A percentile compares a stretch with the other conserved stretches of the same genome.
These are phyloP conservation scores for Heteromurus nitidus DNA, from an alignment of 2,888 invertebrate genomes.

Conservation along the genomic window DNA sequence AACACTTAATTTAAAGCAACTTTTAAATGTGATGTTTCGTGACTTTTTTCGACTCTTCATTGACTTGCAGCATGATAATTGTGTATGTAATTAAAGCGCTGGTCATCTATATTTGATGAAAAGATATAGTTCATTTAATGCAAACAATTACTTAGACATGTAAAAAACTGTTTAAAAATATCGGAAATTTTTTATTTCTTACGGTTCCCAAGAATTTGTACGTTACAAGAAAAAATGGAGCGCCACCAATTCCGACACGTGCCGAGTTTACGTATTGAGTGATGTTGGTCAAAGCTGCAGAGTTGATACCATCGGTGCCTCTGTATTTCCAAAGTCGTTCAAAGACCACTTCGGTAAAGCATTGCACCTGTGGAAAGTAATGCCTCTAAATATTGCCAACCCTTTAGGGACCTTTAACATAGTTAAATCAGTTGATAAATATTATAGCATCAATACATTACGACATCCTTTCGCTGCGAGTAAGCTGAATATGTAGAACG, in stretches of 20 bases:
- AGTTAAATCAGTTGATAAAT: background rate
- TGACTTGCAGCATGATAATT: constrained; percentile 36
- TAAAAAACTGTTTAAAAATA: background rate
- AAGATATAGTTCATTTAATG: background rate
- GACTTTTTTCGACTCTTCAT: no score
- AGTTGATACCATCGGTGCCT: background rate
- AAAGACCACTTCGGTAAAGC: constrained; percentile 2
- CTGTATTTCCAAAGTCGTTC: constrained; percentile 35
- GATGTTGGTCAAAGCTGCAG: background rate
- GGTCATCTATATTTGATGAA: constrained; percentile 29
- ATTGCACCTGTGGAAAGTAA: constrained; percentile 18
- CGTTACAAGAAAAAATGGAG: constrained; percentile 32
- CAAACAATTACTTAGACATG: background rate
- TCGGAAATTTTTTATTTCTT: constrained; percentile 1
- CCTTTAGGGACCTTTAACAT: background rate
- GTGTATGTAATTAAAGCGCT: constrained; percentile 46
- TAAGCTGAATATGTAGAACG: constrained; percentile 3
- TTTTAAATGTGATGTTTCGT: no score
- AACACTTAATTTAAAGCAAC: no score
- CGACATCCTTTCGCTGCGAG: constrained; percentile 23
- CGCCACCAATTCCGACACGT: constrained; percentile 33
- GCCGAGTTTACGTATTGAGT: constrained; percentile 26
- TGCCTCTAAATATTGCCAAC: background rate
- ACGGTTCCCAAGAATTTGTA: constrained; percentile 41
- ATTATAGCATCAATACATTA: constrained; percentile 10